Evolutionary conservation across 2,888 invertebrate genomes (phyloP).

Genomic region (Callinectes sapidus): DNA sequence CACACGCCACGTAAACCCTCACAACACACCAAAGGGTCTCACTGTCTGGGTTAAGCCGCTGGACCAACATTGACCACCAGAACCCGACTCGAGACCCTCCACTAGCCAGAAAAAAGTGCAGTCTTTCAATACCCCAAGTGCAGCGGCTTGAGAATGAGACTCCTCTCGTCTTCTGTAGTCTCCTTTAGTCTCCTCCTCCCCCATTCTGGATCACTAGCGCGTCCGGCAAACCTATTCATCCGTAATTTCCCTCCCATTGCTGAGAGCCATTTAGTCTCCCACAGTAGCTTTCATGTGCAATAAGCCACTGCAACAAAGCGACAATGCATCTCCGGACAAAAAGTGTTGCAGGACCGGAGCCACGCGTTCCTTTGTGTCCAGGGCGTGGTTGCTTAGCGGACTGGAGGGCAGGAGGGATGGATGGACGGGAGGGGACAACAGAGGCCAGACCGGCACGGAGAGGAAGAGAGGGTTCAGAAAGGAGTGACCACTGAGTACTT

Average conservation of each 20-base stretch:
- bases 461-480: not conserved
- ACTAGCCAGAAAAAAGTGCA: not conserved
- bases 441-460: not conserved
- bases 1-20: conserved; percentile 7
- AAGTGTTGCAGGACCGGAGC: conserved; percentile 54
- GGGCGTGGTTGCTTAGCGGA: conserved; percentile 43
- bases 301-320: conserved; percentile 67
- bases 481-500: conserved; percentile 24
- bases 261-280: conserved; percentile 65
- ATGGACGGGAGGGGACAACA: conserved; percentile 7
- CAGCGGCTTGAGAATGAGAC: not conserved
- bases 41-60: not conserved
- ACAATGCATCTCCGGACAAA: conserved; percentile 54
- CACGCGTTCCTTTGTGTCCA: conserved; percentile 58
- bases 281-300: conserved; percentile 65
- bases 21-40: not conserved
- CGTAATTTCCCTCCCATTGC: conserved; percentile 57
- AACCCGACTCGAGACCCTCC: not conserved
- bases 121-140: conserved; percentile 20
- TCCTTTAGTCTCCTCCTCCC: conserved; percentile 4
- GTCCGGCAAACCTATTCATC: conserved; percentile 48
- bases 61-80: conserved; percentile 30
- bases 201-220: conserved; percentile 42
- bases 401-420: not conserved
- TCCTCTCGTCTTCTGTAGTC: not conserved